Conservation (phyloP, 2,113 vertebrate genomes). For the Columba janthina region DNA sequence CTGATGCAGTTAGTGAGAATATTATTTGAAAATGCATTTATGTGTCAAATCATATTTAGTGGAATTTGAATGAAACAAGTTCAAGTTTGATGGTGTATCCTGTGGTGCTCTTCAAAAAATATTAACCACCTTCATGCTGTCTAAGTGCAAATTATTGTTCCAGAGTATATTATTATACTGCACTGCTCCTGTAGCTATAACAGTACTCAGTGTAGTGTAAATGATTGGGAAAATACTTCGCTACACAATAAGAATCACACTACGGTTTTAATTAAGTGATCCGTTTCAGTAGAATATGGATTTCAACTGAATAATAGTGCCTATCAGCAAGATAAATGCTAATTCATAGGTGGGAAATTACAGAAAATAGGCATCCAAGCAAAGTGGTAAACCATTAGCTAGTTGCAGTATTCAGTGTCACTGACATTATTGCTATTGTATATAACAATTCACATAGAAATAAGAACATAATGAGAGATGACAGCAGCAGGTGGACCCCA, state of each 20-base stretch:
- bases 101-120: conserved; percentile 24
- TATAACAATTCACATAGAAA: neutral
- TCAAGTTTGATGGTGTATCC: neutral
- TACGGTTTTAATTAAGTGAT: conserved; percentile 56
- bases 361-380: conserved; percentile 43
- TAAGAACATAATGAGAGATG: neutral
- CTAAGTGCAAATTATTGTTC: conserved; percentile 41
- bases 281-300: conserved; percentile 50
- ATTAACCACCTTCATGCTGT: neutral
- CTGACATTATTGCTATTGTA: neutral
- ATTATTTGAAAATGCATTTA: neutral
- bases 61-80: neutral
- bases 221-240: conserved; percentile 30
- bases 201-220: conserved; percentile 7
- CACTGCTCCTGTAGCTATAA: neutral
- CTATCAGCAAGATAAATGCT: conserved; percentile 52
- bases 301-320: conserved; percentile 44
- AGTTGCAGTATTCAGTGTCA: neutral
- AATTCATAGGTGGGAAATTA: conserved; percentile 38
- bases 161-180: conserved; percentile 22
- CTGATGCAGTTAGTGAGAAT: neutral
- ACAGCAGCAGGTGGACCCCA: neutral
- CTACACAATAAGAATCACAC: neutral
- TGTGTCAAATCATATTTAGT: neutral
- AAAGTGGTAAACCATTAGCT: conserved; percentile 21